Percentiles rank a stretch among this genome's conserved stretches.
Evolutionary conservation across 2,113 vertebrate species (phyloP).

Genomic region (Microcebus tavaratra): DNA sequence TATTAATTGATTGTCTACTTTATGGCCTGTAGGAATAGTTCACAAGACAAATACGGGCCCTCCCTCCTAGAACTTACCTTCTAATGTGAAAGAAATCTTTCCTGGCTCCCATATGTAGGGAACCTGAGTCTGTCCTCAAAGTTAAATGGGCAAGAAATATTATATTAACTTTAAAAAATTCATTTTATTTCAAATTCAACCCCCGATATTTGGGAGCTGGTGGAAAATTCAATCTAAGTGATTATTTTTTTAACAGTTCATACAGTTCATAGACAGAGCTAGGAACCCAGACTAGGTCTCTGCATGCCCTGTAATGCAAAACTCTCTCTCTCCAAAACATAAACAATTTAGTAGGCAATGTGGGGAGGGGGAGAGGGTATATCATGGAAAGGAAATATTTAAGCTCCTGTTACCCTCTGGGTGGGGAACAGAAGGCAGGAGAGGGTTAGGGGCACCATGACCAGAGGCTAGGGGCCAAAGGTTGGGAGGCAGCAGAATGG

Average conservation of each 20-base stretch:
- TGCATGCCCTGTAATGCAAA: background rate
- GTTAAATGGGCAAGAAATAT: background rate
- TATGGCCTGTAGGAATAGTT: background rate
- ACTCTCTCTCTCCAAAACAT: constrained; percentile 11
- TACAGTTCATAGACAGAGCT: background rate
- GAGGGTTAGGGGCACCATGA: background rate
- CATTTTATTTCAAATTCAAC: background rate
- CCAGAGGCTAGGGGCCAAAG: fast-evolving
- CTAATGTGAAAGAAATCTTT: background rate
- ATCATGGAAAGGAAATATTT: background rate
- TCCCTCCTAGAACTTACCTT: background rate
- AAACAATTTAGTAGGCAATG: background rate
- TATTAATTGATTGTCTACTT: background rate
- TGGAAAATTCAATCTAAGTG: background rate
- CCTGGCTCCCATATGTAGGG: background rate
- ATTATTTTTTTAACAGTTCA: background rate
- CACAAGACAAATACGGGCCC: background rate
- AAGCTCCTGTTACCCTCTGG: background rate
- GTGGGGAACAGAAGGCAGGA: background rate
- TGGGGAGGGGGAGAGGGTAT: fast-evolving
- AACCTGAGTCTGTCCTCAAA: background rate
- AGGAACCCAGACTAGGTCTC: background rate
- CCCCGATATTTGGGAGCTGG: background rate
- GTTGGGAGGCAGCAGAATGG: no score
- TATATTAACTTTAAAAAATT: background rate